Conservation (phyloP, 2,888 invertebrate genomes). For the Mellilla xanthometata region DNA sequence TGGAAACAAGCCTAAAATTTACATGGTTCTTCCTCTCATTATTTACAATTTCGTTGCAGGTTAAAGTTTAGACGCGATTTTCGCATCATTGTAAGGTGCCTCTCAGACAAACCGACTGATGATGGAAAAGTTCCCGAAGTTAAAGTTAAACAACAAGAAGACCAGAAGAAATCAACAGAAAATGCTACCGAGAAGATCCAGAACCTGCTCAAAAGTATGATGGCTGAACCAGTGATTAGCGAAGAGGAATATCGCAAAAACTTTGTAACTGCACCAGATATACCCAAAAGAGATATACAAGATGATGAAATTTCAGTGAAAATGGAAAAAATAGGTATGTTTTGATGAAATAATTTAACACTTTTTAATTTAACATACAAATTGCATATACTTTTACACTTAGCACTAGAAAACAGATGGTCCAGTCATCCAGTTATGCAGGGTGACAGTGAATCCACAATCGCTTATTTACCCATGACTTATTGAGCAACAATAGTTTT, state of each 20-base stretch:
- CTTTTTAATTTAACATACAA: too few relatives aligned
- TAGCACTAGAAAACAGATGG: too few relatives aligned
- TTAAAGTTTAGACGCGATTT: conserved; percentile 47
- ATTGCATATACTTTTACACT: too few relatives aligned
- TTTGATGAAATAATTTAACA: too few relatives aligned
- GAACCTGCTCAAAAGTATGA: conserved; percentile 65
- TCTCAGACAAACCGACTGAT: conserved; percentile 57
- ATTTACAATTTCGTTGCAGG: conserved; percentile 32
- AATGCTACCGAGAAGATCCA: conserved; percentile 68
- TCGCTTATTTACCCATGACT: too few relatives aligned
- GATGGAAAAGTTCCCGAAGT: conserved; percentile 51
- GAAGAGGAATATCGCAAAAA: conserved; percentile 62
- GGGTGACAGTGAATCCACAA: too few relatives aligned
- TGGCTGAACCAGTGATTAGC: conserved; percentile 62
- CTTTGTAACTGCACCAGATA: conserved; percentile 61
- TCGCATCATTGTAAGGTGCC: conserved; percentile 47
- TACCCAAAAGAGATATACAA: conserved; percentile 41
- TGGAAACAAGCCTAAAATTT: not conserved
- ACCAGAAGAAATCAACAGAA: conserved; percentile 41
- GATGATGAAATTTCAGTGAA: conserved; percentile 56
- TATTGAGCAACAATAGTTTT: too few relatives aligned
- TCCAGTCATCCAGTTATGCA: too few relatives aligned
- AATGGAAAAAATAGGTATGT: conserved; percentile 64
- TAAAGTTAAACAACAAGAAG: conserved; percentile 33
- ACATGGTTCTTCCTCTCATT: not conserved